Evolutionary conservation across 2,888 invertebrate species (phyloP), one percentile per base, ranked within the genome.

Genomic region (Petrolisthes cinctipes): DNA sequence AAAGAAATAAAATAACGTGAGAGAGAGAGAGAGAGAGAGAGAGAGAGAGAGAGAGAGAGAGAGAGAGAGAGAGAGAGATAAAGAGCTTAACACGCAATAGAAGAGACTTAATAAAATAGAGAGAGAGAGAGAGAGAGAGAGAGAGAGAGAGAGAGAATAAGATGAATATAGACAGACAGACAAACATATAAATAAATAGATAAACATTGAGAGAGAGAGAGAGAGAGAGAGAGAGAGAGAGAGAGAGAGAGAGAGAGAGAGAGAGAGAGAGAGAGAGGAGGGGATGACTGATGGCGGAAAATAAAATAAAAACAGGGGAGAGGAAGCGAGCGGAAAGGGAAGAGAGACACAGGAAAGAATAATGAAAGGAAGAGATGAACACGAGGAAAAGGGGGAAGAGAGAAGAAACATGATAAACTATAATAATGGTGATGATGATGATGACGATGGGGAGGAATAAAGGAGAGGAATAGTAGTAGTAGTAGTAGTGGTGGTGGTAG

Each of bases 221-320:
- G n/a, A n/a, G n/a, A n/a, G 23, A 80, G n/a, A 56, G 20, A 4
- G 9, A 20, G 79, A 56, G 79, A 79, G 53, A 56, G 79, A 56
- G 79, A 53, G 56, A 79, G 79, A 79, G 79, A 79, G 79, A 56
- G 79, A 56, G 56, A 56, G 56, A 56, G 79, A 56, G 79, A 79
- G 53, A 56, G 79, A 56, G 79, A 53, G 56, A 79, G 79, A 79
- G 79, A 79, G 79, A 56, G 54, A 56, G 20, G 53, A 20, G 53
- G 54, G 53, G 54, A n/a, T n/a, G n/a, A n/a, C n/a, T n/a, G n/a
- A n/a, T n/a, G n/a, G n/a, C n/a, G n/a, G n/a, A n/a, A n/a, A n/a
- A n/a, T n/a, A n/a, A n/a, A n/a, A n/a, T n/a, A n/a, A n/a, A n/a
- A n/a, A n/a, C n/a, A n/a, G n/a, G n/a, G n/a, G n/a, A n/a, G n/a